Conservation (phyloP, 2,888 invertebrate genomes). For the Mimas tiliae region DNA sequence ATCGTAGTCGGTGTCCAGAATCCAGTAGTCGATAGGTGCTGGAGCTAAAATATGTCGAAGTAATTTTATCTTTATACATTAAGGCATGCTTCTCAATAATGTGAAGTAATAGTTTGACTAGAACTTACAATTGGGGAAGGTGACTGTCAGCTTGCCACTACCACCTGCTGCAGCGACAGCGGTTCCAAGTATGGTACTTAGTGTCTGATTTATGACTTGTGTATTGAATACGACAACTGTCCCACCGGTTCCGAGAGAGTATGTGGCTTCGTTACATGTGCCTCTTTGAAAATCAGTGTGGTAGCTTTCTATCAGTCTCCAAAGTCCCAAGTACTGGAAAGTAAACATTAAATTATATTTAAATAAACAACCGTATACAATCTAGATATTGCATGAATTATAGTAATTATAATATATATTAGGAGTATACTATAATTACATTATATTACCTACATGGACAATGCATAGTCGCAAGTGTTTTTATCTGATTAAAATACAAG, state of each 20-base stretch:
- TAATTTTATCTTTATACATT: background rate
- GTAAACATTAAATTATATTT: constrained; percentile 1
- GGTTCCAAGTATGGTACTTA: constrained; percentile 52
- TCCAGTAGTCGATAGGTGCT: constrained; percentile 76
- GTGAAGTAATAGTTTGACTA: no score
- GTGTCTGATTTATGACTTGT: constrained; percentile 53
- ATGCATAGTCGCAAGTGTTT: no score
- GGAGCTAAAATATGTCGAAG: constrained; percentile 45
- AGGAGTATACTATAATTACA: no score
- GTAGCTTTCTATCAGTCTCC: constrained; percentile 65
- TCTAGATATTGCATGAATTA: no score
- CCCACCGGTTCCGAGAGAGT: constrained; percentile 43
- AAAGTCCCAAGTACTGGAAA: constrained; percentile 50
- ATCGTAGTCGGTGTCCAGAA: constrained; percentile 87
- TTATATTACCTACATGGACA: no score
- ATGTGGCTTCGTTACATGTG: constrained; percentile 58
- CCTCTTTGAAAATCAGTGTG: constrained; percentile 58
- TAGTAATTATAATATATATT: no score
- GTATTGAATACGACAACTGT: constrained; percentile 56
- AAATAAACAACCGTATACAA: background rate
- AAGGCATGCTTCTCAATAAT: background rate
- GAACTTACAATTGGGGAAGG: constrained; percentile 75
- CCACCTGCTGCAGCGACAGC: constrained; percentile 81
- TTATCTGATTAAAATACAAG: no score
- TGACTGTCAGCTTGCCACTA: constrained; percentile 84